phyloP scores from a whole-genome alignment of 2,113 vertebrate genomes.

The Rattus norvegicus region DNA sequence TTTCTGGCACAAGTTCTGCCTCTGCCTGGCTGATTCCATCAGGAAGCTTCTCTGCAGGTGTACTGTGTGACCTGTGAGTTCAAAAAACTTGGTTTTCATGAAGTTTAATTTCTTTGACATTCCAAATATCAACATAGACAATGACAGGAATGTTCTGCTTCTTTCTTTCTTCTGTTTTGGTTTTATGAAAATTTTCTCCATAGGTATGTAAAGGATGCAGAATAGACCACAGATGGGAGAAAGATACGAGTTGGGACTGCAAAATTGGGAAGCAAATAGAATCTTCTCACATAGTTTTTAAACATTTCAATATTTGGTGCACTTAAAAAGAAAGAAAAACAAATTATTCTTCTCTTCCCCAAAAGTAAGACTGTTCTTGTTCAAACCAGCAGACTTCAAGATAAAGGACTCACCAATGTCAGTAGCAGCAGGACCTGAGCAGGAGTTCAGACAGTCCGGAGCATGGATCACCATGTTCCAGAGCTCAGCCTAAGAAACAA shows the following conservation, averaged over 20 bases:
- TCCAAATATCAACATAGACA: conserved; percentile 31
- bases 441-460: neutral
- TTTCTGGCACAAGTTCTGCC: neutral
- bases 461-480: neutral
- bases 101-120: neutral
- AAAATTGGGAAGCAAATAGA: neutral
- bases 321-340: neutral
- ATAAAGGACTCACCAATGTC: neutral
- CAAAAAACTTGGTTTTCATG: neutral
- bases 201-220: neutral
- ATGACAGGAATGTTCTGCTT: neutral
- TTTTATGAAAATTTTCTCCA: conserved; percentile 17
- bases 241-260: neutral
- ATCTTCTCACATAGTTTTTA: conserved; percentile 10
- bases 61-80: neutral
- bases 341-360: neutral
- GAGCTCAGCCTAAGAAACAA: neutral
- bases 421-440: neutral
- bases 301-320: neutral
- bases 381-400: neutral
- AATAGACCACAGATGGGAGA: neutral
- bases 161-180: neutral
- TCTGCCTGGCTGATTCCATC: neutral
- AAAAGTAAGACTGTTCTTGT: neutral
- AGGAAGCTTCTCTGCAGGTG: neutral